A percentile compares a stretch with the other conserved stretches of the same genome.
Evolutionary conservation across 2,888 invertebrate genomes (phyloP).

Genomic region (Lycophotia porphyrea): DNA sequence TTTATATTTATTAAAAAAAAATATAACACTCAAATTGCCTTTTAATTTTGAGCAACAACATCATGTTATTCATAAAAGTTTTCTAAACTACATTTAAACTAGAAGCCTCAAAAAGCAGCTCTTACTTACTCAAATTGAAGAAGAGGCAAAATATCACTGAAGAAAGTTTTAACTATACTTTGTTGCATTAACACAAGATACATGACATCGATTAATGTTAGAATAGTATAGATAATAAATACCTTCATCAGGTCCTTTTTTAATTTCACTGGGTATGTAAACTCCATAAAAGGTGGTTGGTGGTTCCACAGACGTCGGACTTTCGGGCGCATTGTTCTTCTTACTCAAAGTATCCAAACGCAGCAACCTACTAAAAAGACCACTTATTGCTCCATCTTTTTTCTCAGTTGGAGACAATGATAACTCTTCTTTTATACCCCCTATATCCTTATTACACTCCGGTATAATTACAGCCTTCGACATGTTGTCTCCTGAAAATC

Average conservation of each 20-base stretch:
- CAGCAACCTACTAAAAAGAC: constrained; percentile 82
- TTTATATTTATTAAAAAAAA: background rate
- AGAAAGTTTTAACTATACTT: background rate
- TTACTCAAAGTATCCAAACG: constrained; percentile 82
- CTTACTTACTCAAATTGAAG: background rate
- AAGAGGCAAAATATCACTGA: background rate
- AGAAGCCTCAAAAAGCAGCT: background rate
- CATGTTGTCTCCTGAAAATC: constrained; percentile 83
- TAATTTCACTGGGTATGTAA: constrained; percentile 89
- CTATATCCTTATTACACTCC: constrained; percentile 83
- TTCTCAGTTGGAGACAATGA: constrained; percentile 83
- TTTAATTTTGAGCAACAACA: background rate
- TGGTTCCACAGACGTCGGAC: constrained; percentile 79
- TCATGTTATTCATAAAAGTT: too few species aligned
- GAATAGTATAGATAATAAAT: constrained; percentile 27
- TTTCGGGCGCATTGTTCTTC: constrained; percentile 74
- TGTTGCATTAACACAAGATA: background rate
- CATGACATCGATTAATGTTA: constrained; percentile 1
- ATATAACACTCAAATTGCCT: background rate
- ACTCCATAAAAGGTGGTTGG: constrained; percentile 86
- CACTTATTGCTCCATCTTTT: constrained; percentile 81
- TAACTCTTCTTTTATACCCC: constrained; percentile 83
- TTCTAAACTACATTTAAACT: background rate
- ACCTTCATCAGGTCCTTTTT: constrained; percentile 88
- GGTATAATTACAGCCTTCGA: constrained; percentile 86